A percentile compares a stretch with the other conserved stretches of the same genome.
Evolutionary conservation across 2,888 invertebrate genomes (phyloP).

Genomic region (Smittia sp.): DNA sequence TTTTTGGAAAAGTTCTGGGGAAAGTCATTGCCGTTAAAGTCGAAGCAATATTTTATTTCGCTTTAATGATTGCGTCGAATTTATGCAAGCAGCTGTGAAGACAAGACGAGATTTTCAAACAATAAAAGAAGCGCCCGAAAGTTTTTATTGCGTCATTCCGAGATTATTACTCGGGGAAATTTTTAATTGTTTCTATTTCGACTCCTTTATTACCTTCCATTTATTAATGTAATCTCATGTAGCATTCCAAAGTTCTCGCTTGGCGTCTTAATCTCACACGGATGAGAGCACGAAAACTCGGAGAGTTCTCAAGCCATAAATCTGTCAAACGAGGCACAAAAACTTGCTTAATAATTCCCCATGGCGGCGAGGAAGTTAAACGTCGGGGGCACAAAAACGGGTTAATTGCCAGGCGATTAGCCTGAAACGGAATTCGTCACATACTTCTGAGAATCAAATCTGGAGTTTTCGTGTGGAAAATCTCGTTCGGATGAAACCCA

Average conservation of each 20-base stretch:
- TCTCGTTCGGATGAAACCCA: background rate
- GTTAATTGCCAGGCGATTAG: conserved; percentile 27
- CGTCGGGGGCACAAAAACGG: conserved; percentile 4
- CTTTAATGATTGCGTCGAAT: conserved; percentile 28
- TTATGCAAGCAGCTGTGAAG: conserved; percentile 34
- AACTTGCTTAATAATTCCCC: conserved; percentile 29
- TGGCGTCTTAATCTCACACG: background rate
- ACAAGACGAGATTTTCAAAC: background rate
- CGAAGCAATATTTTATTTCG: background rate
- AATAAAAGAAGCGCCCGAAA: conserved; percentile 30
- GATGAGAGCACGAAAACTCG: background rate
- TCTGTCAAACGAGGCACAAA: conserved; percentile 35
- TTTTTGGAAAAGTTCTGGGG: background rate
- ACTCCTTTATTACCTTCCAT: conserved; percentile 40
- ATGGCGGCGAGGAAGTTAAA: background rate
- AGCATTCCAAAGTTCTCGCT: conserved; percentile 37
- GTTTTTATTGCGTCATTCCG: conserved; percentile 25
- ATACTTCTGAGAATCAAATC: conserved; percentile 32
- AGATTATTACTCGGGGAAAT: conserved; percentile 24
- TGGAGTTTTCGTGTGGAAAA: conserved; percentile 3
- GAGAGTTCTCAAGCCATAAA: conserved; percentile 30
- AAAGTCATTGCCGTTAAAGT: background rate
- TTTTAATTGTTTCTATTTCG: conserved; percentile 41
- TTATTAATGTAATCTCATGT: conserved; percentile 39
- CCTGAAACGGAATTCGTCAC: conserved; percentile 19